phyloP scores from a whole-genome alignment of 2,888 invertebrate species.

The Chaitophorus viminalis region DNA sequence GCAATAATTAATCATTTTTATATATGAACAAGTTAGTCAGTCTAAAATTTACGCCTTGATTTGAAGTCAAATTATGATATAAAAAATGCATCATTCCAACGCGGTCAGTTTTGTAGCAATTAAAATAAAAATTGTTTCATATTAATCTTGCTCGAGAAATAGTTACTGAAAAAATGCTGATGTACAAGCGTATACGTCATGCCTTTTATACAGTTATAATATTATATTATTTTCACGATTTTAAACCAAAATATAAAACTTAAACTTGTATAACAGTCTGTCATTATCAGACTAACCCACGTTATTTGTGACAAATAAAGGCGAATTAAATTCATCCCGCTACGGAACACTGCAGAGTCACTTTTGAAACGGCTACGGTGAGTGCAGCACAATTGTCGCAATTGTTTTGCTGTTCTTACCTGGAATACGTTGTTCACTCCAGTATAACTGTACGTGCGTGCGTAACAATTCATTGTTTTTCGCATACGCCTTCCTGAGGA shows the following conservation, averaged over 20 bases:
- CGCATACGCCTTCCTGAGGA: background rate
- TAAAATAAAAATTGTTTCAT: no score
- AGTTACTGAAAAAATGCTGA: no score
- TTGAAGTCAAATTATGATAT: no score
- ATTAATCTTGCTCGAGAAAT: no score
- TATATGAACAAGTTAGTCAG: no score
- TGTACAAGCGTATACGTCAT: no score
- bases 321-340: constrained; percentile 6
- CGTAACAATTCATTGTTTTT: constrained; percentile 26
- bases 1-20: no score
- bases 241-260: background rate
- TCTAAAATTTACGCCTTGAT: no score
- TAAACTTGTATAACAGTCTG: background rate
- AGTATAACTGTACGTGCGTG: background rate
- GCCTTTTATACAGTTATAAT: no score
- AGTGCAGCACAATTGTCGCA: constrained; percentile 44
- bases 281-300: background rate
- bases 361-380: background rate
- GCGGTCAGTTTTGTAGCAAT: no score
- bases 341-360: background rate
- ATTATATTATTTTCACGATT: background rate
- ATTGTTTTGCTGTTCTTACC: constrained; percentile 23
- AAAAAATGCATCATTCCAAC: no score
- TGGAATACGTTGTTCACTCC: background rate
- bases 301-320: constrained; percentile 21